Evolutionary conservation across 1,140 invertebrate genomes (phyloP), one percentile per base, ranked within the genome.

Genomic region (Nasonia longicornis): DNA sequence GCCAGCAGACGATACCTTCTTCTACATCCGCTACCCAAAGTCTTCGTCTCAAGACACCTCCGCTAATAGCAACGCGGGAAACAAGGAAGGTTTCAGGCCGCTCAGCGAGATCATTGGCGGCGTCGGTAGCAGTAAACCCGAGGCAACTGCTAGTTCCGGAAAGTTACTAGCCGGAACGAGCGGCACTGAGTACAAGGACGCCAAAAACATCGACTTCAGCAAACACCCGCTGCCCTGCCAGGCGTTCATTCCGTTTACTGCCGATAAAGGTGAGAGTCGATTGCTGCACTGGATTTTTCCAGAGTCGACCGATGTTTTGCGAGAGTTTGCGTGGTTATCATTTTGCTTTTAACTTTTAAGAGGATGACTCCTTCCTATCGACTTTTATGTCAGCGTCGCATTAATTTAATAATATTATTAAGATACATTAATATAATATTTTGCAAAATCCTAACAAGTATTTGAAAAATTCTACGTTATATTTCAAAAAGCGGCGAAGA

Each of bases 1-100:
- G 29, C 94, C 94, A 16, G 93, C 93, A 16, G 92, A 94, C 67
- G 94, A 95, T 86, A 94, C 95, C 82, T 93, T 91, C 66, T 95
- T 95, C 85, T 93, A 92, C 81, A 93, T 94, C 81, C 91, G 92
- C 31, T 94, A 94, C 86, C 91, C 93, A 0, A 91, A 89, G 52
- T 78, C 86, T 84, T 58, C 52, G 52, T 58, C 52, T 58, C 52
- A 58, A 58, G 52, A 58, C 4, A 8, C 52, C 20, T 58, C 52
- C 6, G 16, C 20, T n/a, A 86, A 81, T 85, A 84, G 14, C 12
- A 77, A 58, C 75, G 38, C n/a, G 3, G 78, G 80, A 7, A 66
- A 76, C 70, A 87, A 83, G 82, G 84, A 87, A n/a, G 84, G 85
- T 29, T 89, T 87, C 66, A 86, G 85, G 69, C 83, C 86, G 7